A percentile compares a stretch with the other conserved stretches of the same genome.
Conservation (phyloP, 2,797 vertebrate genomes). For the Mustela erminea region DNA sequence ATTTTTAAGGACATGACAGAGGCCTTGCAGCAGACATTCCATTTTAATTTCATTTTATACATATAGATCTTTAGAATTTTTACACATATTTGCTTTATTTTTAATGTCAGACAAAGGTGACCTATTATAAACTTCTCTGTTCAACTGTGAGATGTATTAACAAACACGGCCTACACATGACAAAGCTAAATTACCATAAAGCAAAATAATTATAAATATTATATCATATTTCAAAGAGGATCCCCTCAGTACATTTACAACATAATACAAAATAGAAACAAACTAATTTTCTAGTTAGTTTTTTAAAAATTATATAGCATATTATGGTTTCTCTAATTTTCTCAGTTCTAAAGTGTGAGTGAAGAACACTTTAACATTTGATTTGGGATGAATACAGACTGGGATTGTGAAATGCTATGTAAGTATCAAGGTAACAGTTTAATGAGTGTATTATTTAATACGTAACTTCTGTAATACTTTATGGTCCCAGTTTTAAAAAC, state of each 20-base stretch:
- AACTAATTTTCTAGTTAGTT: constrained; percentile 14
- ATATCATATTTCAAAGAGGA: background rate
- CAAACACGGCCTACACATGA: background rate
- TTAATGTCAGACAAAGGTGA: background rate
- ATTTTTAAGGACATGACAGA: background rate
- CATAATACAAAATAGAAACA: constrained; percentile 9
- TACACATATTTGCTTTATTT: constrained; percentile 20
- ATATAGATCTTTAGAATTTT: constrained; percentile 2
- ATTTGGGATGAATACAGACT: background rate
- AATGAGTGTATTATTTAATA: background rate
- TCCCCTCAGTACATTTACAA: background rate
- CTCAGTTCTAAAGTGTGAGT: background rate
- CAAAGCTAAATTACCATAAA: constrained; percentile 23
- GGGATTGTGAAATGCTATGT: background rate
- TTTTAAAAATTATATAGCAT: background rate
- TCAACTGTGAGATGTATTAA: background rate
- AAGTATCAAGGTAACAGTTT: background rate
- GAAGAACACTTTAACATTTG: background rate
- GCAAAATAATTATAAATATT: constrained; percentile 19
- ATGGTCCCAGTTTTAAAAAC: background rate
- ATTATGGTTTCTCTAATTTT: background rate
- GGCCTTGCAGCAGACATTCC: background rate
- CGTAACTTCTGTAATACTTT: background rate
- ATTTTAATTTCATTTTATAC: background rate
- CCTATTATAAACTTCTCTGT: background rate